Base-by-base conservation (phyloP, 2,113 vertebrate genomes). In the Esox niger region DNA sequence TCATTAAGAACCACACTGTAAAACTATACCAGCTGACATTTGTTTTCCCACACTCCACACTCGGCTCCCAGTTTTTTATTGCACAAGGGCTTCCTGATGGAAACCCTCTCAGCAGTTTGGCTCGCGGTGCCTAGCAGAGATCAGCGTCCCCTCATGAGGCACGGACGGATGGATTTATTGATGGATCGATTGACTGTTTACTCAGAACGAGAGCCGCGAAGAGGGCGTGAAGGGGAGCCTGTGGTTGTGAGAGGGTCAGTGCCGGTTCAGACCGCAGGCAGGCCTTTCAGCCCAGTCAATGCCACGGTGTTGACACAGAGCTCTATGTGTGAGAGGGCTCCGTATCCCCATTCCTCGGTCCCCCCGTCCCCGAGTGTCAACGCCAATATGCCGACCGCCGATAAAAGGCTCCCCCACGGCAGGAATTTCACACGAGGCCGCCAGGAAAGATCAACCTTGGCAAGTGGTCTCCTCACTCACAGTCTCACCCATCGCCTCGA, bases 371-470 rank as follows among this genome's bases (percentile, higher is more conserved):
- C 31, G n/a, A 43, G 73, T 30, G 31, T 47, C 62, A 61, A 49
- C 29, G 23, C 29, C 57, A 59, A 27, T 31, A 8, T 59, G 57
- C 56, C 32, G 43, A 46, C 67, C 27, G 49, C 32, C 54, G 59
- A 52, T 55, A 30, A 65, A 64, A 69, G 65, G 56, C 62, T 47
- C 25, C 30, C 30, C 61, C 60, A 54, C 25, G 54, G 30, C 75
- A 62, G 60, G 73, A 73, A 80, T 64, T 67, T 80, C 75, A 59
- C 78, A 71, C 70, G 57, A 30, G n/a, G 32, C 35, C 63, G 70
- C 56, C 38, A 54, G 76, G 46, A 70, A 58, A 54, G 60, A 29
- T 47, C n/a, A 47, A 56, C 52, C 52, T 47, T 30, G 27, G 27
- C 57, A 59, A 59, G 27, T 27, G 15, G 17, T 31, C 27, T n/a